A percentile compares a stretch with the other conserved stretches of the same genome.
These are phyloP conservation scores for Eublepharis macularius DNA, from an alignment of 2,113 vertebrate genomes.

Conservation along the genomic window DNA sequence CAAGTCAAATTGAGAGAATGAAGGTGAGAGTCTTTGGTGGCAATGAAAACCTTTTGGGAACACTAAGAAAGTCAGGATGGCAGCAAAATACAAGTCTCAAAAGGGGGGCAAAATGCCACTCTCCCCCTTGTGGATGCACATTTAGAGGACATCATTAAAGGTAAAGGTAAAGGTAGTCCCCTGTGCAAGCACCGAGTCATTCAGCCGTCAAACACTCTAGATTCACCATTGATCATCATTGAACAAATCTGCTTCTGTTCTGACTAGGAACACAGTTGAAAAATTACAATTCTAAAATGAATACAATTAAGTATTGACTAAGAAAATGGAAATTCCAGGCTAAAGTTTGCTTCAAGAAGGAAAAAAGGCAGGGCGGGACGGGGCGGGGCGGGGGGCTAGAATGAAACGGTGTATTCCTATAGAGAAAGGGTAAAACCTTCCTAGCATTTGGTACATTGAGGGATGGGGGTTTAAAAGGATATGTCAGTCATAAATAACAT, in stretches of 20 bases:
- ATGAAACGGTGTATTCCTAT: background rate
- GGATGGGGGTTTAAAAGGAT: background rate
- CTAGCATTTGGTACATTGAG: background rate
- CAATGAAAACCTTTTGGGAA: no score
- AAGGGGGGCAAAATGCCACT: no score
- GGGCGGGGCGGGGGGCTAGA: no score
- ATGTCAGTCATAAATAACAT: background rate
- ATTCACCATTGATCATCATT: background rate
- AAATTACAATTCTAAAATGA: background rate
- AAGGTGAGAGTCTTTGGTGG: no score
- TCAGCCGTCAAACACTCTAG: background rate
- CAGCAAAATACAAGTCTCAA: no score
- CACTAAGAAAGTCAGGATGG: no score
- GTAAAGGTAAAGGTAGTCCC: no score
- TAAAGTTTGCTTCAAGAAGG: background rate
- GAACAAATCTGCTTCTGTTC: background rate
- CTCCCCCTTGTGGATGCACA: background rate
- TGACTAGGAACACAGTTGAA: background rate
- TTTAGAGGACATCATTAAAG: background rate
- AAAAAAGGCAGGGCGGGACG: no score
- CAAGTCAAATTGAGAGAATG: no score
- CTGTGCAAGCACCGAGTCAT: no score
- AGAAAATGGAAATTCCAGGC: background rate
- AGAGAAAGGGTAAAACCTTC: background rate
- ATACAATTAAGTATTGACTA: background rate